Evolutionary conservation across 2,113 vertebrate species (phyloP), one percentile per base, ranked within the genome.

Genomic region (Coptodon rendalli): DNA sequence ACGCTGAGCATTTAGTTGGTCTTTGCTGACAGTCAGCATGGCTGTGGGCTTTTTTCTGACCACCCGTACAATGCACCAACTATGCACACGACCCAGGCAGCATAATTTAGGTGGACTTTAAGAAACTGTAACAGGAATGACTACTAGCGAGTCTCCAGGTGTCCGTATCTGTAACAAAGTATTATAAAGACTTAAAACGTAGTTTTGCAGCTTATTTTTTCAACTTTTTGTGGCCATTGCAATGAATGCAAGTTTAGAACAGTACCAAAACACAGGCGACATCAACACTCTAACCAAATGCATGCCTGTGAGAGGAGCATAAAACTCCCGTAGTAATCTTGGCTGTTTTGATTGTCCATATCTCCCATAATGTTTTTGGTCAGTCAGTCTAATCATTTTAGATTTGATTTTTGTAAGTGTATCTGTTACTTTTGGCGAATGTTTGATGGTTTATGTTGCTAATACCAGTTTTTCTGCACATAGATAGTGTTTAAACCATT

Each of bases 311-410:
- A 2, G 5, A 27, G 22, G 68, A 48, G 24, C 40, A 1, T 17
- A 17, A 17, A 16, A 29, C 12, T 17, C 24, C 40, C 0, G 2
- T 0, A 76, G 68, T 29, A 48, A 48, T 29, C 1, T 48, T 17
- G 40, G 68, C 24, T 76, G 13, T 17, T 76, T 45, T 76, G 52
- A 54, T 11, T 54, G 68, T 45, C 9, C 5, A 17, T 45, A 6
- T 45, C 22, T 27, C 68, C 68, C 68, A 48, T 76, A 11, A 76
- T 76, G 24, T 10, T 7, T 17, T 3, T 3, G 36, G 7, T 40
- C 36, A 40, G 34, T 40, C 36, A 48, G 14, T 73, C 38, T 5
- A 11, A 9, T 45, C 14, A 10, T 1, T 73, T 71, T 43, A 73
- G 22, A 27, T 29, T 76, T 5, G 9, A 0, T 48, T 0, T 76